phyloP scores from a whole-genome alignment of 1,140 invertebrate species.

The Bombus picipes region DNA sequence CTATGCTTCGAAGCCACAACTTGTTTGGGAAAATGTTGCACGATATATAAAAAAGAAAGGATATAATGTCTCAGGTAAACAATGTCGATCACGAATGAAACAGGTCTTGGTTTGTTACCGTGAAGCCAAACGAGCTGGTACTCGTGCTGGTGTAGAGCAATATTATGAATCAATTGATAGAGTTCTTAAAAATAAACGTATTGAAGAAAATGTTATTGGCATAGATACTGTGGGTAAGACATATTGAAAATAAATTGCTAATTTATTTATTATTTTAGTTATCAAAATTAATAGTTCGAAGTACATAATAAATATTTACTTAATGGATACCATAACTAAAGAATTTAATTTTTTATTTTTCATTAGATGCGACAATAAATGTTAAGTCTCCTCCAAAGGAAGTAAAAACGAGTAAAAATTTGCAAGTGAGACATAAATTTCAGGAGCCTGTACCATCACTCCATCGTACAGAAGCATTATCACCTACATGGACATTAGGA shows the following conservation, averaged over 20 bases:
- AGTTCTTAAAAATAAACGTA: constrained; percentile 75
- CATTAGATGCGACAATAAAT: constrained; percentile 71
- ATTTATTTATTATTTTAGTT: not conserved
- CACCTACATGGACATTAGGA: constrained; percentile 75
- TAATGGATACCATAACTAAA: not conserved
- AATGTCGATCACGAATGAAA: constrained; percentile 81
- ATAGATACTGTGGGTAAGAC: constrained; percentile 77
- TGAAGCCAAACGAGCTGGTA: constrained; percentile 78
- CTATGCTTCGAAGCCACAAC: constrained; percentile 75
- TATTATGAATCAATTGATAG: constrained; percentile 80
- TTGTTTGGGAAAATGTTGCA: constrained; percentile 80
- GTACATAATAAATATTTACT: not conserved
- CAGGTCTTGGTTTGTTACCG: constrained; percentile 80
- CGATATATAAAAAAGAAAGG: constrained; percentile 81
- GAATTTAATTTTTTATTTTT: not conserved
- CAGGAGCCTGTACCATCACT: constrained; percentile 76
- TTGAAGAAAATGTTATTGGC: constrained; percentile 66
- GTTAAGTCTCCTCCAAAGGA: constrained; percentile 79
- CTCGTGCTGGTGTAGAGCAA: constrained; percentile 77
- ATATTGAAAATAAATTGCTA: not conserved
- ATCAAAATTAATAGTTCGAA: not conserved
- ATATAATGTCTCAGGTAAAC: constrained; percentile 78
- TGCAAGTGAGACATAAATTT: constrained; percentile 77
- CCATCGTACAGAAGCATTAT: constrained; percentile 76
- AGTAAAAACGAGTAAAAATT: constrained; percentile 80